Base-by-base conservation (phyloP, 2,888 invertebrate genomes). In the Nephrotoma flavescens region DNA sequence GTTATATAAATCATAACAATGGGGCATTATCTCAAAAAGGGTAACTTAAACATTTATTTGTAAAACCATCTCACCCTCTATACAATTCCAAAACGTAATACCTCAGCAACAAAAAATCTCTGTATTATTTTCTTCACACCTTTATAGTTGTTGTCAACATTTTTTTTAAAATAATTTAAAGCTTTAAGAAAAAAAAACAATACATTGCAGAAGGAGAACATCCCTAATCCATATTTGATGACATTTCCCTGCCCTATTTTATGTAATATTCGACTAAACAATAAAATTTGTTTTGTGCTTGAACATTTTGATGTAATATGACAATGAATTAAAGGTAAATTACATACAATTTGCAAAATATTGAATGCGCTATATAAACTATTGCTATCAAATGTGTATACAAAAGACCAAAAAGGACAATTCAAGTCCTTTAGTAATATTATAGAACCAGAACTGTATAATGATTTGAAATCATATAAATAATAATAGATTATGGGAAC, bases 201-300 rank as follows among this genome's bases (percentile, higher is more conserved):
- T 42, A 84, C 84, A 42, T 42, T n/a, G n/a, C n/a, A 84, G 9
- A 84, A 41, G 42, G 9, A 7, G 12, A 84, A 84, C 84, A 84
- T 42, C 84, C 84, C 84, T 84, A 84, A 84, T 84, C 84, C 84
- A 42, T 42, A 84, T 84, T 84, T 84, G 84, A 84, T 84, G 84
- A 84, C 84, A 84, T 84, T 84, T 84, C 42, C 84, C 84, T 84
- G 84, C 84, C 84, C 42, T 84, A 15, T 84, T 84, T 42, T 84
- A 31, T 71, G 31, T 71, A 71, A 71, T 4, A 31, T 71, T 4
- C 31, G 9, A 7, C 9, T 71, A 31, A 31, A 71, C 71, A 4
- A 71, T 71, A 71, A 31, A 71, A 71, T 31, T 31, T 71, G 9
- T 19, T 71, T 71, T 71, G 31, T 31, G 9, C 31, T 31, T 31